Conservation (phyloP, 2,888 invertebrate species). For the Cephalotes varians region DNA sequence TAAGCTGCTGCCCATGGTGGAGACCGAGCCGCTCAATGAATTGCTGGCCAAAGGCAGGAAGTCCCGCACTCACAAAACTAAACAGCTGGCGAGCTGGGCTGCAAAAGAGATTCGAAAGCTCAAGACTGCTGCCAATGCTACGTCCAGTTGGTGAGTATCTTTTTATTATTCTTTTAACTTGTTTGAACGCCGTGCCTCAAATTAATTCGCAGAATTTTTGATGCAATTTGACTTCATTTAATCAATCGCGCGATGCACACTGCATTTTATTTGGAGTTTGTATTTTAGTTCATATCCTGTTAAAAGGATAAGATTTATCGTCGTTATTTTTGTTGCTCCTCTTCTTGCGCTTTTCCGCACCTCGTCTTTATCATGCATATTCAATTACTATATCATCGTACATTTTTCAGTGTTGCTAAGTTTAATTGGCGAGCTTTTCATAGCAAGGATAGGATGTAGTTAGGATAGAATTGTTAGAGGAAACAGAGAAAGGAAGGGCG, state of each 20-base stretch:
- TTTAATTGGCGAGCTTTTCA: slow-evolving; percentile 18
- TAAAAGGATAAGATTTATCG: slow-evolving; percentile 13
- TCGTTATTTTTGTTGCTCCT: slow-evolving; percentile 13
- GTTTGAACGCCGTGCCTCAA: background rate
- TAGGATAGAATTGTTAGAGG: slow-evolving; percentile 24
- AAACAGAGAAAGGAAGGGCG: slow-evolving; percentile 11
- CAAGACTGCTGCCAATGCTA: slow-evolving; percentile 88
- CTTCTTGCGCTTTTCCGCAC: slow-evolving; percentile 15
- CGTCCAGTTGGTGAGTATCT: slow-evolving; percentile 86
- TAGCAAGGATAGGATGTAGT: slow-evolving; percentile 8
- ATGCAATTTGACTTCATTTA: background rate
- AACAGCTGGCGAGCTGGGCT: slow-evolving; percentile 97
- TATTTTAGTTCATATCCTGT: background rate
- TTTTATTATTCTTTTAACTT: slow-evolving; percentile 15
- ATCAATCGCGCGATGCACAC: slow-evolving; percentile 12
- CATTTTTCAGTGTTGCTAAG: background rate
- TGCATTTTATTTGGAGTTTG: slow-evolving; percentile 39
- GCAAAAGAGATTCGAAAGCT: slow-evolving; percentile 97
- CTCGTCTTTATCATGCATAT: slow-evolving; percentile 27
- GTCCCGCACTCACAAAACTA: slow-evolving; percentile 95
- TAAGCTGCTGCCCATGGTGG: slow-evolving; percentile 93
- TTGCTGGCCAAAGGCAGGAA: slow-evolving; percentile 95
- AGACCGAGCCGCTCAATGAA: slow-evolving; percentile 93
- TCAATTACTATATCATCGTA: slow-evolving; percentile 9
- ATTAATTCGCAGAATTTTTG: background rate